A percentile compares a stretch with the other conserved stretches of the same genome.
Conservation (phyloP, 2,888 invertebrate genomes). For the Polydrusus tereticollis region DNA sequence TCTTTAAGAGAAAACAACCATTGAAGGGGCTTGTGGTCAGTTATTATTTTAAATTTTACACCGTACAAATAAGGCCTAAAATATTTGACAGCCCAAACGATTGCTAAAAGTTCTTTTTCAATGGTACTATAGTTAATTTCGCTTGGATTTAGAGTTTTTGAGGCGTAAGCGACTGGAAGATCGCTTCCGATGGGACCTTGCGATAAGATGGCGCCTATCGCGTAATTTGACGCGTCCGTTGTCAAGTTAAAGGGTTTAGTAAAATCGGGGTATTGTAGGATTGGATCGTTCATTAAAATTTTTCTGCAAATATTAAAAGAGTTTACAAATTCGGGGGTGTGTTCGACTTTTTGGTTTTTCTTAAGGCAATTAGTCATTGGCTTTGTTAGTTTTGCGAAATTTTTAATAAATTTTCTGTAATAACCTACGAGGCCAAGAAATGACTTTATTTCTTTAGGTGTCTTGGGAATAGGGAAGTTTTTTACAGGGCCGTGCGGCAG, state of each 20-base stretch:
- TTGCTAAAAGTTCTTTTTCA: constrained; percentile 13
- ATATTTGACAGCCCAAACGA: constrained; percentile 8
- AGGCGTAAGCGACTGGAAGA: constrained; percentile 25
- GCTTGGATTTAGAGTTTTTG: constrained; percentile 1
- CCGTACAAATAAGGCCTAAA: constrained; percentile 18
- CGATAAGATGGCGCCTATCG: constrained; percentile 30
- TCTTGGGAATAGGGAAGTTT: constrained; percentile 34
- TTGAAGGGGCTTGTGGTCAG: constrained; percentile 52
- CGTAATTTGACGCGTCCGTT: constrained; percentile 32
- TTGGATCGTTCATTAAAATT: constrained; percentile 25
- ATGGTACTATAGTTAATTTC: constrained; percentile 10
- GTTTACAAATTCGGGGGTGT: constrained; percentile 21
- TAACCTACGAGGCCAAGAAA: constrained; percentile 34
- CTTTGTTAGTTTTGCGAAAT: too few species aligned
- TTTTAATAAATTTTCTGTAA: too few species aligned
- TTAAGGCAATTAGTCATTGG: too few species aligned
- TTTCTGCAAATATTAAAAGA: constrained; percentile 21
- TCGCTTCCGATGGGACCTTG: constrained; percentile 23
- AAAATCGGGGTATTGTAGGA: constrained; percentile 37
- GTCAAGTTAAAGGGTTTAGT: constrained; percentile 32
- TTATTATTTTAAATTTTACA: constrained; percentile 1
- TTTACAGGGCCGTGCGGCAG: too few species aligned
- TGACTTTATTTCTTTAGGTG: constrained; percentile 35
- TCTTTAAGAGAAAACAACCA: constrained; percentile 50
- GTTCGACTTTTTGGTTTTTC: too few species aligned